Conservation (phyloP, 2,797 vertebrate genomes). For the Pygocentrus nattereri region DNA sequence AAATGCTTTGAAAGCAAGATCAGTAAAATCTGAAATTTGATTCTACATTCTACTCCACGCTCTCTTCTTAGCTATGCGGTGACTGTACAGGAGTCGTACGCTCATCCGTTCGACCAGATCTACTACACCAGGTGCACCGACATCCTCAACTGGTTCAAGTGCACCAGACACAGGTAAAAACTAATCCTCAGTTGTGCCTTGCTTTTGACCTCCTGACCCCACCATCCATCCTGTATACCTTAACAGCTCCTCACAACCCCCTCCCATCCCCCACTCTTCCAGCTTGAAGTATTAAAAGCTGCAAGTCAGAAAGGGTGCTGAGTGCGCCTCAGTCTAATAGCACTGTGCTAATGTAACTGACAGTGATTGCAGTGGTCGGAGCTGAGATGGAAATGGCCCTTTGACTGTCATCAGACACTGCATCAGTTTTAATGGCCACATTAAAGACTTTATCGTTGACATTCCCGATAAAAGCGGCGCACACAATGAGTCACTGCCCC, state of each 20-base stretch:
- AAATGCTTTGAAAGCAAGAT: constrained; percentile 12
- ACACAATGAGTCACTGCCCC: constrained; percentile 48
- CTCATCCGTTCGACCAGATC: constrained; percentile 97
- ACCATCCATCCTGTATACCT: not conserved
- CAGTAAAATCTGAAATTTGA: constrained; percentile 4
- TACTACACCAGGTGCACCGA: constrained; percentile 98
- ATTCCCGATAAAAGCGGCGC: constrained; percentile 53
- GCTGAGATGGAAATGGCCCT: constrained; percentile 50
- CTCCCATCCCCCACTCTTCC: constrained; percentile 26
- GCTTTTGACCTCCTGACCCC: not conserved
- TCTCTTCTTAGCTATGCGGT: constrained; percentile 88
- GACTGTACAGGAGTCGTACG: constrained; percentile 96
- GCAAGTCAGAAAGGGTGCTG: constrained; percentile 24
- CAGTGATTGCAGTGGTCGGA: constrained; percentile 57
- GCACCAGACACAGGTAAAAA: constrained; percentile 93
- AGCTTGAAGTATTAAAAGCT: constrained; percentile 44
- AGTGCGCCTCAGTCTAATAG: constrained; percentile 47
- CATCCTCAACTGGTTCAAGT: constrained; percentile 99
- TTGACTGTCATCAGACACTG: constrained; percentile 61
- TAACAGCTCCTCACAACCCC: not conserved
- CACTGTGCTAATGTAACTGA: constrained; percentile 56
- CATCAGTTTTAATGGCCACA: constrained; percentile 64
- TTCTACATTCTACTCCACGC: not conserved
- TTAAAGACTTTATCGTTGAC: constrained; percentile 65
- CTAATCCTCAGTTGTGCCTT: constrained; percentile 11